Evolutionary conservation across 2,113 vertebrate species (phyloP).

Genomic region (Varanus salvator): DNA sequence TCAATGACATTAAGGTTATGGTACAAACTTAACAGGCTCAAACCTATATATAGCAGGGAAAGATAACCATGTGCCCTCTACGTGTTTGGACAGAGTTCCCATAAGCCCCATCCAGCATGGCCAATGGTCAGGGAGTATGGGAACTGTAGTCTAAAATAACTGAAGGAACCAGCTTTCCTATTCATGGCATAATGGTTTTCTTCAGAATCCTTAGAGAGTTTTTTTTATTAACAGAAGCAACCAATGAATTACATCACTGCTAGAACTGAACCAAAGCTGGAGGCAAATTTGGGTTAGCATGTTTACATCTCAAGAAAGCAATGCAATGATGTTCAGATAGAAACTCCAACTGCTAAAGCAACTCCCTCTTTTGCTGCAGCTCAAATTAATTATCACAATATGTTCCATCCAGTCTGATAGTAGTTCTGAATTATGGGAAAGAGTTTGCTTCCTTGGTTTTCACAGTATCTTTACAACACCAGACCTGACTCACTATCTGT

Average conservation of each 20-base stretch:
- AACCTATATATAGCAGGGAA: not conserved
- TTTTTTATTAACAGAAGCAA: conserved; percentile 7
- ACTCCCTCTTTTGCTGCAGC: not conserved
- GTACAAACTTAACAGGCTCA: not conserved
- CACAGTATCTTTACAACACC: not conserved
- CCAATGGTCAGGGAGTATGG: too few relatives aligned
- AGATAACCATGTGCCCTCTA: too few relatives aligned
- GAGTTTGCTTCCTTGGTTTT: not conserved
- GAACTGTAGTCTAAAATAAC: too few relatives aligned
- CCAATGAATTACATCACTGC: not conserved
- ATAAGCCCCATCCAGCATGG: too few relatives aligned
- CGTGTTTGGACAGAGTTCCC: too few relatives aligned
- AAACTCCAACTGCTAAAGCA: not conserved
- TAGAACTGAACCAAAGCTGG: not conserved
- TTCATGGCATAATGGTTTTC: not conserved
- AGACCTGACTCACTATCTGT: not conserved
- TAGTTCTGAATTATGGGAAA: not conserved
- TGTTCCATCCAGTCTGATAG: not conserved
- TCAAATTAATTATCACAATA: too few relatives aligned
- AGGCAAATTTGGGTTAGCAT: not conserved
- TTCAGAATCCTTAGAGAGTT: not conserved
- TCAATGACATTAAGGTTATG: not conserved
- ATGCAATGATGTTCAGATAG: not conserved
- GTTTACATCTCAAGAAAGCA: not conserved
- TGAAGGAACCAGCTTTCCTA: too few relatives aligned